Evolutionary conservation across 1,140 invertebrate species (phyloP), one percentile per base, ranked within the genome.

Genomic region (Linepithema humile): DNA sequence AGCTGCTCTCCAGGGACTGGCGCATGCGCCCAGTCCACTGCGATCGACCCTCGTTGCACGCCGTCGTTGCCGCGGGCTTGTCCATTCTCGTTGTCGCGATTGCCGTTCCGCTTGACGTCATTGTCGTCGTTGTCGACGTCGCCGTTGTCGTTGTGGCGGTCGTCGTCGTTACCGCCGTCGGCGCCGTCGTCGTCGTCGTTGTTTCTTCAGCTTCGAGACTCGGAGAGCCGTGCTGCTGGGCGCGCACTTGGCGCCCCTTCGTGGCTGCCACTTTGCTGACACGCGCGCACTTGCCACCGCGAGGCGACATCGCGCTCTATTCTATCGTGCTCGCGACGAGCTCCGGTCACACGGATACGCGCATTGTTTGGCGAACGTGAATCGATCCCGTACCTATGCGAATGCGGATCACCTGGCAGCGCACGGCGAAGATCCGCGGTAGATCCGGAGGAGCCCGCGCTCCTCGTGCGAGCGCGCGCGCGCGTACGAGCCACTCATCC

Each of bases 21-120:
- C 93, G 93, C 93, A 91, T 87, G 93, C 92, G 93, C 91, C 86
- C 62, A 40, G 45, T 15, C 74, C 60, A 82, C 85, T 67, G 32
- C 74, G 86, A 93, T 94, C 92, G 92, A 94, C 92, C 90, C 89
- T 91, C 90, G 59, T 77, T 77, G 82, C 87, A 64, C 57, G 84
- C 86, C 57, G 80, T 60, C 40, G 48, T 73, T 70, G 78, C 83
- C 75, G 23, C 72, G 43, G 83, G 74, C 83, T 89, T 85, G 55
- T 70, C 75, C 84, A 67, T 84, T 77, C 53, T 87, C 60, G 60
- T 82, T 17, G 50, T 20, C n/a, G 40, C 50, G 48, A 80, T 48
- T 40, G 35, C 75, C 38, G 64, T 80, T 69, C 17, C 75, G 48
- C 65, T 80, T 57, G 75, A 80, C 75, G 64, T 80, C 75, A 70